Evolutionary conservation across 2,797 vertebrate genomes (phyloP).

Genomic region (Pseudochirops corinnae): DNA sequence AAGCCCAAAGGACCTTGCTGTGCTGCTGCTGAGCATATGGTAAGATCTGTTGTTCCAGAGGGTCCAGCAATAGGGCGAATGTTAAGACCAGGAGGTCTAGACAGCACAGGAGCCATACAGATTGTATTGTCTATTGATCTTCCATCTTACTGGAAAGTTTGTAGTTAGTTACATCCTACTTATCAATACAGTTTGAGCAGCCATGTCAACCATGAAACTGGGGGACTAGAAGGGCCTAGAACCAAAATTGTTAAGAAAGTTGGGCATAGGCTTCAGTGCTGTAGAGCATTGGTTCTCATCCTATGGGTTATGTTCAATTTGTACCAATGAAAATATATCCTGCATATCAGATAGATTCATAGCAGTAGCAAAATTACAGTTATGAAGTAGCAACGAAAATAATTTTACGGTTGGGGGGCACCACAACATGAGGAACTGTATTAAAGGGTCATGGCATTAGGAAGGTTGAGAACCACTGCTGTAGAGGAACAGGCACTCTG

Average conservation of each 20-base stretch:
- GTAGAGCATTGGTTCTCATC: neutral
- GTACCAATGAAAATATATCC: no score
- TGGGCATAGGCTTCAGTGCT: neutral
- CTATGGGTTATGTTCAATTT: no score
- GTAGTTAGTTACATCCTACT: neutral
- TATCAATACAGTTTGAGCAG: neutral
- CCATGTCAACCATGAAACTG: neutral
- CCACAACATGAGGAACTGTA: no score
- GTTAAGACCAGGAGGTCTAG: neutral
- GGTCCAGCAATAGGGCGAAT: neutral
- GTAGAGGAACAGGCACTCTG: neutral
- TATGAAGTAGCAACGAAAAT: no score
- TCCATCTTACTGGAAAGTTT: neutral
- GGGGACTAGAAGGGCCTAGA: neutral
- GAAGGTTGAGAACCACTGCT: no score
- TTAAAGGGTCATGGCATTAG: no score
- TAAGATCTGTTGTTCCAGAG: neutral
- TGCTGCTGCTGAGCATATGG: neutral
- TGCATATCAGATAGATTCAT: no score
- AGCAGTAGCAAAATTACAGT: no score
- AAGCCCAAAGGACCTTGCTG: neutral
- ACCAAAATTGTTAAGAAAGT: neutral
- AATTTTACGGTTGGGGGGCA: no score
- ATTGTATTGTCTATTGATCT: neutral
- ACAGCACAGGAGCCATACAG: neutral